Conservation (phyloP, 2,797 vertebrate species). For the Xerus rutilus region DNA sequence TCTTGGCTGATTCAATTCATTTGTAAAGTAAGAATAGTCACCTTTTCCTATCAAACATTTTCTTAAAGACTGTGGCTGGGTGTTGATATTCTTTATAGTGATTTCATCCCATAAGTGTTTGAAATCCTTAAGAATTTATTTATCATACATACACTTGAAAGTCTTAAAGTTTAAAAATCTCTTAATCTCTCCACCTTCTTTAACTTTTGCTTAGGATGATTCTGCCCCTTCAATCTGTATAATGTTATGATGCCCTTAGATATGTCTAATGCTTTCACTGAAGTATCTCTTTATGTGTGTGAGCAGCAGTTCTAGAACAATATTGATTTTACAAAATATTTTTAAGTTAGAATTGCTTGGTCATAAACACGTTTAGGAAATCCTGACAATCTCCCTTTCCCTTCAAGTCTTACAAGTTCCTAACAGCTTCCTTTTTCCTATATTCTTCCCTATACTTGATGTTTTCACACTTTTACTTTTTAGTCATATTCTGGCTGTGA, state of each 20-base stretch:
- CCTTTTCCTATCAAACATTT: not conserved
- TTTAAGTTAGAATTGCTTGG: not conserved
- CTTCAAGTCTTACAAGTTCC: not conserved
- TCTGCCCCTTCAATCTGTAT: not conserved
- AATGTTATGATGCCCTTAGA: accelerated
- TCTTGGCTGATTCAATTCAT: not conserved
- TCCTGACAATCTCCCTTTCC: not conserved
- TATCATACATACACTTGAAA: not conserved
- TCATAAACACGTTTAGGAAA: not conserved
- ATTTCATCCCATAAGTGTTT: not conserved
- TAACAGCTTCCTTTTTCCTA: not conserved
- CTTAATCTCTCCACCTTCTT: not conserved
- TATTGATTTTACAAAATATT: not conserved
- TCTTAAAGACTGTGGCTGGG: not conserved
- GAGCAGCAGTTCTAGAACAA: not conserved
- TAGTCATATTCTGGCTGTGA: not conserved
- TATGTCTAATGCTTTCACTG: not conserved
- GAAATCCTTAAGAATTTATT: not conserved
- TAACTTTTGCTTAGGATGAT: not conserved
- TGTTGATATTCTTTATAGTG: not conserved
- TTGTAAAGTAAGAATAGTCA: not conserved
- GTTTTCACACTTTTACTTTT: not conserved
- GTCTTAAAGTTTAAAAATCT: not conserved
- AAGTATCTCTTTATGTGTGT: not conserved
- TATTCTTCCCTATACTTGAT: too few species aligned